phyloP scores from a whole-genome alignment of 2,113 vertebrate genomes.

The Ctenomys sociabilis region DNA sequence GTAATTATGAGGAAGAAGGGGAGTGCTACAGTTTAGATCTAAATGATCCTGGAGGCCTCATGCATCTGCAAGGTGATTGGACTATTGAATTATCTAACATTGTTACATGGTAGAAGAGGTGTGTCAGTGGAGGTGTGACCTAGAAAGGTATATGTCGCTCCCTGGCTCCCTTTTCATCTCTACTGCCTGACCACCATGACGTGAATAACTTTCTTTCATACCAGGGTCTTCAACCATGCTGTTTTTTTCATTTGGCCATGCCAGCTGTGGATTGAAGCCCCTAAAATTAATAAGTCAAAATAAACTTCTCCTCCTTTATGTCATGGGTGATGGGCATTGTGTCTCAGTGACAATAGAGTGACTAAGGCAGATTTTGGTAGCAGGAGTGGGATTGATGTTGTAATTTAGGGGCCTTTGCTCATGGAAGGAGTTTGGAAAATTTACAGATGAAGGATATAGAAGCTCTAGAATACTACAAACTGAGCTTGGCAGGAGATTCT shows the following conservation, averaged over 20 bases:
- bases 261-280: neutral
- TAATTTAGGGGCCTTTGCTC: neutral
- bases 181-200: neutral
- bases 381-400: neutral
- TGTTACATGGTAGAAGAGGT: neutral
- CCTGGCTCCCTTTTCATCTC: neutral
- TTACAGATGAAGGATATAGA: neutral
- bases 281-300: neutral
- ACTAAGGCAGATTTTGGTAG: neutral
- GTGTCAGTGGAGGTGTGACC: neutral
- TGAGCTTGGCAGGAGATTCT: neutral
- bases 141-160: neutral
- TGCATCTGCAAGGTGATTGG: neutral
- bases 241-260: neutral
- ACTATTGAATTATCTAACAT: neutral
- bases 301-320: neutral
- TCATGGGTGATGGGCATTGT: neutral
- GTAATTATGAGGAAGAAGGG: neutral
- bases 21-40: neutral
- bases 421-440: neutral
- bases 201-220: neutral
- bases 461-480: neutral
- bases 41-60: neutral
- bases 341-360: neutral
- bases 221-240: neutral